Percentiles rank a stretch among this genome's conserved stretches.
Conservation (phyloP, 2,113 vertebrate species). For the Columbina picui region DNA sequence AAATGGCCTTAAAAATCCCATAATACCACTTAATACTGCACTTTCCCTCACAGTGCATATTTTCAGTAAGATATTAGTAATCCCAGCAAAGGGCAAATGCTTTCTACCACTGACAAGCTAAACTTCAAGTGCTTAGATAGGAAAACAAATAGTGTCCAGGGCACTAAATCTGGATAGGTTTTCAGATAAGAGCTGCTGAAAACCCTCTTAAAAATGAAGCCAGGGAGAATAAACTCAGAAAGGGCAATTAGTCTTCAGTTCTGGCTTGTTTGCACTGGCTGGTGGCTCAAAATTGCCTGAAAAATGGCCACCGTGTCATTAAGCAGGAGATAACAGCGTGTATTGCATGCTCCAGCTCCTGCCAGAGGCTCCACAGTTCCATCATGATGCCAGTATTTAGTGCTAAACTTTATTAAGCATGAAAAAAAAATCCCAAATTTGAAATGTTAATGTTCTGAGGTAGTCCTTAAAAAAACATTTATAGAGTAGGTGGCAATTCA, state of each 20-base stretch:
- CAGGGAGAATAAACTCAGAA: neutral
- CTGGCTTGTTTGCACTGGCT: neutral
- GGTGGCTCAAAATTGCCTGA: neutral
- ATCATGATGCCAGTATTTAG: neutral
- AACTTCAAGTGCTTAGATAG: neutral
- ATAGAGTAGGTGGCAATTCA: neutral
- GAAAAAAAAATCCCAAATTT: neutral
- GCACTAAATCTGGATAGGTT: neutral
- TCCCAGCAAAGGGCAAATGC: neutral
- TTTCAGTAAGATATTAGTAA: neutral
- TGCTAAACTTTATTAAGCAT: neutral
- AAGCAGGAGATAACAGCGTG: neutral
- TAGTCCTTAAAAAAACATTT: neutral
- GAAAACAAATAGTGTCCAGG: neutral
- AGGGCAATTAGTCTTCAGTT: neutral
- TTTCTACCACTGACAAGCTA: neutral
- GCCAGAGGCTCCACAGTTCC: neutral
- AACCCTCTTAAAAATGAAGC: neutral
- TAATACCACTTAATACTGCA: neutral
- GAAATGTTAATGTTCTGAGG: neutral
- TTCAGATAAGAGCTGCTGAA: constrained; percentile 14
- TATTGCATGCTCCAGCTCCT: neutral
- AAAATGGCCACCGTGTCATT: neutral
- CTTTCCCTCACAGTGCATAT: neutral
- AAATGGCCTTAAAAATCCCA: neutral